These are phyloP conservation scores for Neoniphon sammara DNA, from an alignment of 2,797 vertebrate species.

Conservation along the genomic window DNA sequence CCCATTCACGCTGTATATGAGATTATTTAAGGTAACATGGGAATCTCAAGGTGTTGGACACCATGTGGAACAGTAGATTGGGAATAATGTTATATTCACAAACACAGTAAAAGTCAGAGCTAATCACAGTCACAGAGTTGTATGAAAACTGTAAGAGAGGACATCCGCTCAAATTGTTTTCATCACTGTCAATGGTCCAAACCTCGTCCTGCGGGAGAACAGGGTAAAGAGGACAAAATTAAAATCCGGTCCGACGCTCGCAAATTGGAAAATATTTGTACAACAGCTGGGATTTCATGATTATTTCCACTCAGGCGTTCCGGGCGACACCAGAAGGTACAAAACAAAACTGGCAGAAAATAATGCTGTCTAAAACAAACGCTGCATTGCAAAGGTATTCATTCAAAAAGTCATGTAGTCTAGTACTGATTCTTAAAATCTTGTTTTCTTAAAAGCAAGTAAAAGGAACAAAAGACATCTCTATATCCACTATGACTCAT, in stretches of 20 bases:
- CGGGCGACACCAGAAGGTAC: slow-evolving; percentile 11
- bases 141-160: neutral
- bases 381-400: neutral
- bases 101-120: slow-evolving; percentile 13
- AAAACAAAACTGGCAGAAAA: slow-evolving; percentile 27
- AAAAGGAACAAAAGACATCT: too few relatives aligned
- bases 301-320: slow-evolving; percentile 44
- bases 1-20: neutral
- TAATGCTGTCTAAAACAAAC: neutral
- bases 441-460: too few relatives aligned
- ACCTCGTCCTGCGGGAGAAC: slow-evolving; percentile 28
- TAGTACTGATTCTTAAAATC: too few relatives aligned
- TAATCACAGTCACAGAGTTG: slow-evolving; percentile 8
- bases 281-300: slow-evolving; percentile 53
- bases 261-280: slow-evolving; percentile 27
- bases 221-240: slow-evolving; percentile 20
- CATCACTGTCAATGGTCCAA: slow-evolving; percentile 12
- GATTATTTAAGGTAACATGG: neutral
- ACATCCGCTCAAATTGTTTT: slow-evolving; percentile 17
- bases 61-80: slow-evolving; percentile 1
- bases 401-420: neutral
- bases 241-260: slow-evolving; percentile 45
- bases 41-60: neutral
- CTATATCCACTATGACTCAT: too few relatives aligned
- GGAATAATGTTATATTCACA: slow-evolving; percentile 10